Base-by-base conservation (phyloP, 2,888 invertebrate species). In the Tiphia femorata region DNA sequence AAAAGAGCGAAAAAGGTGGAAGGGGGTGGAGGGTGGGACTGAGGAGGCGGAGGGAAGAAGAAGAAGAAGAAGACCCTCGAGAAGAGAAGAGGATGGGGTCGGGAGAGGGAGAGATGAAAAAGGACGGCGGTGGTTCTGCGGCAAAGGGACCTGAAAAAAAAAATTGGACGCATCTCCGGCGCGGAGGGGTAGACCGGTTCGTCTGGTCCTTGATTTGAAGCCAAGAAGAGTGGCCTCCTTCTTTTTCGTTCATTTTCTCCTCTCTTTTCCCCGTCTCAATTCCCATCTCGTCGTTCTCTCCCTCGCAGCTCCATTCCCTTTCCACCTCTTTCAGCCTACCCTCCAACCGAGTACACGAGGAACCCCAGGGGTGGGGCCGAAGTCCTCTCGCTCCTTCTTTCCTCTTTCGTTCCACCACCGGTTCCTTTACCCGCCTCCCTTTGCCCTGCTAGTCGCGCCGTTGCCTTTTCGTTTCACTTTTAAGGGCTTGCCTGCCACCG, bases 131-230 rank as follows among this genome's bases (percentile, higher is more conserved):
- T 30, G 38, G 37, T 19, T 5, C 38, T 44, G 33, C 8, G 37
- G 46, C 43, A 51, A 58, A 50, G 54, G 40, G 40, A 41, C 27
- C 37, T 25, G 30, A 25, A 48, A 59, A 68, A 66, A 68, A 64
- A 72, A 63, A 62, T 69, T 58, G 58, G 63, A 65, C 50, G 58
- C 57, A 65, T 62, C 68, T 52, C 64, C 46, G 52, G 53, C 17
- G 48, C 10, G n/a, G 67, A 57, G 62, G 70, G 67, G 67, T 67
- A 74, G 77, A 77, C 78, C 78, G 78, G 78, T 77, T 77, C 67
- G 72, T 76, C 76, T 73, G 75, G 75, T 76, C 74, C 74, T 76
- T 76, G 77, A 76, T 78, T 77, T 72, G 72, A 73, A 76, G 67
- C 70, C 64, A 66, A 68, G n/a, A n/a, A n/a, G 63, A 67, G 67